These are phyloP conservation scores for Ostrea edulis DNA, from an alignment of 1,140 invertebrate species.

Conservation along the genomic window DNA sequence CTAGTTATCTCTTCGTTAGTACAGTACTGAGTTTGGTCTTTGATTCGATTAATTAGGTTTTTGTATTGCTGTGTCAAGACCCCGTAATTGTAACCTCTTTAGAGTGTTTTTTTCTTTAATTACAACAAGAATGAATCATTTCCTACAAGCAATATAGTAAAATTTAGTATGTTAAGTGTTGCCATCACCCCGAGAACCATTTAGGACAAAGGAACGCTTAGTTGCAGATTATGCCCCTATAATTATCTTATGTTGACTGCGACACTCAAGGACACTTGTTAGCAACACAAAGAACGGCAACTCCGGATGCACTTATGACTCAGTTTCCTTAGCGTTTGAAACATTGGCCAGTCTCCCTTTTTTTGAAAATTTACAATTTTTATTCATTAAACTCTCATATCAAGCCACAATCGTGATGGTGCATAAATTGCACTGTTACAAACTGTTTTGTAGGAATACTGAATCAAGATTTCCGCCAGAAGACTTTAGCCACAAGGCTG, in stretches of 20 bases:
- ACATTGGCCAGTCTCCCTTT: background rate
- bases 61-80: background rate
- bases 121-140: conserved; percentile 12
- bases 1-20: background rate
- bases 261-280: background rate
- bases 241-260: background rate
- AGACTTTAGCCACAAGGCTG: no score
- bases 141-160: background rate
- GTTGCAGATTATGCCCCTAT: conserved; percentile 2
- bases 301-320: background rate
- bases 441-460: no score
- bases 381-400: background rate
- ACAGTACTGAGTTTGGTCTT: background rate
- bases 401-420: background rate
- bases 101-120: background rate
- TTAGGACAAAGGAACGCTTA: background rate
- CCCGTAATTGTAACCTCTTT: background rate
- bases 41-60: background rate
- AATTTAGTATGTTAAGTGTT: background rate
- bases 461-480: no score
- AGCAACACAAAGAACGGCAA: background rate
- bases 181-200: background rate
- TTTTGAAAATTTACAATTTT: background rate
- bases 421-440: no score
- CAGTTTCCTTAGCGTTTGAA: background rate